Conservation (phyloP, 2,888 invertebrate species). For the Macaria notata region DNA sequence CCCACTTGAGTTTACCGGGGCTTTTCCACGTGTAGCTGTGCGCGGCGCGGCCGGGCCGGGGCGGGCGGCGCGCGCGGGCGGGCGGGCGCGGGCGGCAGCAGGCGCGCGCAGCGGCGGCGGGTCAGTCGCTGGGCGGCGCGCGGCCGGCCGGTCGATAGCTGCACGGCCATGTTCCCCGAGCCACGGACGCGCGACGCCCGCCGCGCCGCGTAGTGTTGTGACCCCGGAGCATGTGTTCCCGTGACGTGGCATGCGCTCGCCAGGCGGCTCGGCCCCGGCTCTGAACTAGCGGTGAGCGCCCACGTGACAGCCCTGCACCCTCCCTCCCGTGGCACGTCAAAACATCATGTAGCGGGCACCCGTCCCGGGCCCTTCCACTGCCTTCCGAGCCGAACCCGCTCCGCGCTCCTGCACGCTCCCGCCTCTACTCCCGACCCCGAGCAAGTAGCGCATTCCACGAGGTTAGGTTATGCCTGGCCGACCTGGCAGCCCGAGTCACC, state of each 20-base stretch:
- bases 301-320: constrained; percentile 7
- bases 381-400: background rate
- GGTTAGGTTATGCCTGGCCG: constrained; percentile 20
- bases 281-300: constrained; percentile 23
- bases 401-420: background rate
- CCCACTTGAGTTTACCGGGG: constrained; percentile 29
- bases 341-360: constrained; percentile 24
- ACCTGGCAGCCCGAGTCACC: background rate
- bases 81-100: constrained; percentile 48
- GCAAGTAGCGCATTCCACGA: background rate
- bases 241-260: constrained; percentile 22
- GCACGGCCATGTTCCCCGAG: constrained; percentile 67
- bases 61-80: constrained; percentile 29
- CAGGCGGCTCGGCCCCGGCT: constrained; percentile 12
- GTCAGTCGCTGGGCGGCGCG: constrained; percentile 73
- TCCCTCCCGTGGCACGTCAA: constrained; percentile 7
- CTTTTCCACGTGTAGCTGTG: constrained; percentile 25
- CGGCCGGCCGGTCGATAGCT: constrained; percentile 78
- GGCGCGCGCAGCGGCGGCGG: constrained; percentile 73
- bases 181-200: constrained; percentile 64
- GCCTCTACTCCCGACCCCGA: too few relatives aligned
- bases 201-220: constrained; percentile 60
- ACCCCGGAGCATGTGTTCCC: constrained; percentile 18
- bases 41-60: constrained; percentile 23
- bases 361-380: constrained; percentile 2